Base-by-base conservation (phyloP, 2,888 invertebrate species). In the Lamellibrachia columna region DNA sequence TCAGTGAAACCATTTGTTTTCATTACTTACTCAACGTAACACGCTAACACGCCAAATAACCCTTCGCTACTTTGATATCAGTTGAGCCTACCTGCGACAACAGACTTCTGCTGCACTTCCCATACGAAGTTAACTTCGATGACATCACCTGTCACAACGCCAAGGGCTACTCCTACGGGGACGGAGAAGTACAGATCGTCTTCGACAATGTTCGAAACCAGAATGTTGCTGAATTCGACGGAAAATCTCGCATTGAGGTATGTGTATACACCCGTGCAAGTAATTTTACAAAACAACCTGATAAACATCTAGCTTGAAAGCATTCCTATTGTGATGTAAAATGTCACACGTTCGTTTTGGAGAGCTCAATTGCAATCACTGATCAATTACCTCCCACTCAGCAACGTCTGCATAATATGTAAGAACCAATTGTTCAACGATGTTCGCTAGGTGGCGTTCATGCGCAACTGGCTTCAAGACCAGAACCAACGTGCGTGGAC, bases 381-480 rank as follows among this genome's bases (percentile, higher is more conserved):
- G 40, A 40, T 40, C 40, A 40, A 40, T 0, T 40, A 40, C 40
- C 0, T 40, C 40, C 40, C 40, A 40, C 40, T 40, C 40, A 0
- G 40, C 40, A 40, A 40, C 40, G 40, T 40, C 40, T 40, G 40
- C 40, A 40, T 40, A 40, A 40, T 40, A 40, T 40, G 40, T 40
- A 1, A 40, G 40, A 40, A 40, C 40, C 40, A 58, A 58, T 58
- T 8, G 7, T 58, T 58, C 15, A 11, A 15, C 15, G 58, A 58
- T 58, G 2, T 58, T 58, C 58, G 7, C 8, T 75, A 75, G 75
- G 75, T 75, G 22, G 22, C 75, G n/a, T 75, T 75, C 75, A 75
- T 75, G 75, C 75, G 75, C 75, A 75, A 75, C 75, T 75, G 75
- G 75, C 75, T 75, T 75, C 75, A 75, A 75, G 75, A 75, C 22